Conservation (phyloP, 2,113 vertebrate species). For the Calyptommatus sinebrachiatus region DNA sequence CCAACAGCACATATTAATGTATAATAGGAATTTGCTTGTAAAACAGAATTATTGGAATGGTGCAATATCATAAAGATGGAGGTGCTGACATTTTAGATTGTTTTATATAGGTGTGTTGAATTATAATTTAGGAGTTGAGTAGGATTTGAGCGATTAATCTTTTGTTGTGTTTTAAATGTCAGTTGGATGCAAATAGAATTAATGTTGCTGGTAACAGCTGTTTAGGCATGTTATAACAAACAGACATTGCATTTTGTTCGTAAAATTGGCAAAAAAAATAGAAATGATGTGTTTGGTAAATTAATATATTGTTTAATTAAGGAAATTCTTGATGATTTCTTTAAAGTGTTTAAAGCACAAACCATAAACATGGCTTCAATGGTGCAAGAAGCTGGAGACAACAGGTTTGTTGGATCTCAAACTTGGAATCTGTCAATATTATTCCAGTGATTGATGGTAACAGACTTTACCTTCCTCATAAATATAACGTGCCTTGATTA, state of each 20-base stretch:
- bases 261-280: constrained; percentile 25
- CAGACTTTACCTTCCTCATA: constrained; percentile 77
- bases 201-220: constrained; percentile 43
- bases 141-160: constrained; percentile 73
- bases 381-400: constrained; percentile 63
- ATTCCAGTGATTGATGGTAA: constrained; percentile 72
- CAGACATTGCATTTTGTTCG: constrained; percentile 31
- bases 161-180: constrained; percentile 48
- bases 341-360: constrained; percentile 56
- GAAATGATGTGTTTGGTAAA: constrained; percentile 33
- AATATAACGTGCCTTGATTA: constrained; percentile 74
- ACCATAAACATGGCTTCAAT: constrained; percentile 58
- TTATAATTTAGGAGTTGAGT: constrained; percentile 74
- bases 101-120: constrained; percentile 71
- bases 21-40: constrained; percentile 84
- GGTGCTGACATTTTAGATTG: constrained; percentile 80
- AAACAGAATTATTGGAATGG: constrained; percentile 79
- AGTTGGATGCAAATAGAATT: constrained; percentile 35
- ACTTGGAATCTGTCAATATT: constrained; percentile 72
- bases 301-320: constrained; percentile 52
- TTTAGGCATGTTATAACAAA: constrained; percentile 36
- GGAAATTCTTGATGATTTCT: constrained; percentile 52
- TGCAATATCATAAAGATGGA: constrained; percentile 80
- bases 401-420: constrained; percentile 68
- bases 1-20: constrained; percentile 81